Base-by-base conservation (phyloP, 2,888 invertebrate species). In the Auanema freiburgensis region DNA sequence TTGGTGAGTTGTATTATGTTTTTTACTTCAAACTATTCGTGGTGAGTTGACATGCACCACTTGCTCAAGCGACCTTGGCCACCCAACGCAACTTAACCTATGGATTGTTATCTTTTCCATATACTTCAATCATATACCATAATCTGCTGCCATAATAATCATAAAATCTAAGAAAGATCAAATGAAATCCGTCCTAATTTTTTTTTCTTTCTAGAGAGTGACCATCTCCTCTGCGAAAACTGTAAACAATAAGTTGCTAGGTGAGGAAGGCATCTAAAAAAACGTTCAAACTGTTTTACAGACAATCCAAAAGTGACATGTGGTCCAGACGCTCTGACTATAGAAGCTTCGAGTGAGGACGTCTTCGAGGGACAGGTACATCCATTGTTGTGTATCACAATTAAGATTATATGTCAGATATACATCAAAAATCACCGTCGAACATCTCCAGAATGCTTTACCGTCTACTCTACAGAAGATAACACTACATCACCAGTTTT, bases 321-420 rank as follows among this genome's bases (percentile, higher is more conserved):
- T 57, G 62, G 62, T 4, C 62, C 62, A 4, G 46, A 57, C 8
- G 16, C 56, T 18, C 23, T 62, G 10, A 56, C 51, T 1, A 56
- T 62, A 1, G 11, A 41, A 3, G 63, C 63, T 4, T 44, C 52
- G 21, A 63, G 53, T 14, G 16, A 21, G 8, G 63, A 63, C 18
- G 40, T 57, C 14, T 63, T 63, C 23, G 63, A 63, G 23, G 63
- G 63, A 33, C 63, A 63, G 58, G 62, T 62, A 10, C 10, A 33
- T 43, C 11, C 3, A n/a, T 10, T 5, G 16, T 14, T 14, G 16
- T 5, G 24, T 10, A 8, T 43, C 8, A 16, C 21, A 5, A 24
- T 12, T 40, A 14, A 10, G 6, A 21, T 5, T 40, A 16, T 40
- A 5, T 55, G 11, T 3, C 41, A 62, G 62, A 46, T 63, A 2